Percentiles rank a stretch among this genome's conserved stretches.
Conservation (phyloP, 2,113 vertebrate genomes). For the Cranoglanis bouderius region DNA sequence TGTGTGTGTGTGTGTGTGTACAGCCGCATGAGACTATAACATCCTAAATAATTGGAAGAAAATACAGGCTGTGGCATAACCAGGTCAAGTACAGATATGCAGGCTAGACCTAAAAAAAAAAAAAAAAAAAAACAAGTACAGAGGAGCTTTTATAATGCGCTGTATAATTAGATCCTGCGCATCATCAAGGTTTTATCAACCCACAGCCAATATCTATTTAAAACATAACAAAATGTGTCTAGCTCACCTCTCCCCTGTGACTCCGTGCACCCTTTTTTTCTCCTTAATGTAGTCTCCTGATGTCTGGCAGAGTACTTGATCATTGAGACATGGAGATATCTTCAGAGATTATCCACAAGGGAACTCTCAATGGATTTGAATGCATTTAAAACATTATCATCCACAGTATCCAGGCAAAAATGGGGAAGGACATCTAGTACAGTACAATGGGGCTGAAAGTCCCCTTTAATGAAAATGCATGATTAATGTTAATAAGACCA, state of each 20-base stretch:
- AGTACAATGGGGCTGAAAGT: not conserved
- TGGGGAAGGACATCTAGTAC: not conserved
- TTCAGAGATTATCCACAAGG: slow-evolving; percentile 39
- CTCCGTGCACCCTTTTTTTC: slow-evolving; percentile 33
- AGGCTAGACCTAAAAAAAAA: slow-evolving; percentile 32
- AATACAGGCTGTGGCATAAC: slow-evolving; percentile 55
- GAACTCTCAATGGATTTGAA: slow-evolving; percentile 22
- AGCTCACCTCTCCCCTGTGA: slow-evolving; percentile 37
- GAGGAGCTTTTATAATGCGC: slow-evolving; percentile 8
- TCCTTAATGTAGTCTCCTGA: slow-evolving; percentile 50
- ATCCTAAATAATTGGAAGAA: slow-evolving; percentile 53
- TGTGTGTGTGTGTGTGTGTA: slow-evolving; percentile 15
- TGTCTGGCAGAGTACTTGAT: slow-evolving; percentile 52
- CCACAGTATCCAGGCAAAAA: not conserved
- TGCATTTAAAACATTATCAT: slow-evolving; percentile 29
- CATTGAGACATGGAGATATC: slow-evolving; percentile 28
- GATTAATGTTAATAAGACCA: not conserved
- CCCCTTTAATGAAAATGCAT: not conserved
- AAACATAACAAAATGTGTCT: slow-evolving; percentile 31
- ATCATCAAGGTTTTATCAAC: slow-evolving; percentile 42
- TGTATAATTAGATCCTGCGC: slow-evolving; percentile 55
- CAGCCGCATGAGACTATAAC: slow-evolving; percentile 41
- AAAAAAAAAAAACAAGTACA: slow-evolving; percentile 22
- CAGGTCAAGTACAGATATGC: slow-evolving; percentile 53
- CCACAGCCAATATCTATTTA: slow-evolving; percentile 52